phyloP scores from a whole-genome alignment of 2,113 vertebrate genomes.

The Amazona vittata region DNA sequence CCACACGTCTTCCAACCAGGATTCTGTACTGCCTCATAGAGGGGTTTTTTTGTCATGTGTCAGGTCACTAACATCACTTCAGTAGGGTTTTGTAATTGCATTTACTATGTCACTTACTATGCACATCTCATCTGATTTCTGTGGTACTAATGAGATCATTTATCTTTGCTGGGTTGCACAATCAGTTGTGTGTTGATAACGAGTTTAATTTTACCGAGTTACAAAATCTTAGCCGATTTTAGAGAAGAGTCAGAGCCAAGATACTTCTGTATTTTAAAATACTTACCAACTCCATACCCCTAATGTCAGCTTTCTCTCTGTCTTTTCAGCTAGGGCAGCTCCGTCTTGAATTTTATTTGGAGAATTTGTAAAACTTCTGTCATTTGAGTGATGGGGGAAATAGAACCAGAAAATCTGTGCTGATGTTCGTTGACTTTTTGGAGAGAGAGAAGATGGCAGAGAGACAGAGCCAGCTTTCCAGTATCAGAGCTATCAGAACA shows the following conservation, averaged over 20 bases:
- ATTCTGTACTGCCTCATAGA: background rate
- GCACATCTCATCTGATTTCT: constrained; percentile 58
- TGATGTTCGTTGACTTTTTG: background rate
- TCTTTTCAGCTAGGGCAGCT: background rate
- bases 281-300: background rate
- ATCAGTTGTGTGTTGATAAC: constrained; percentile 45
- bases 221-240: constrained; percentile 34
- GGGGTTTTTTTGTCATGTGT: constrained; percentile 22
- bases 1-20: background rate
- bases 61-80: constrained; percentile 61
- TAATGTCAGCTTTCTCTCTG: background rate
- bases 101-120: constrained; percentile 62
- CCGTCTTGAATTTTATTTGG: background rate
- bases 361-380: background rate
- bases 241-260: background rate
- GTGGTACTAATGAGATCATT: constrained; percentile 50
- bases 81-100: constrained; percentile 59
- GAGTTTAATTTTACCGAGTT: constrained; percentile 33
- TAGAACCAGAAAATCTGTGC: background rate
- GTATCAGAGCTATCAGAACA: background rate
- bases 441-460: background rate
- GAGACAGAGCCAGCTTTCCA: background rate
- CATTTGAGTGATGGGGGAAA: background rate
- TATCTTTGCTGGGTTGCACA: constrained; percentile 40
- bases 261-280: constrained; percentile 30